Percentiles rank a stretch among this genome's conserved stretches.
Evolutionary conservation across 2,888 invertebrate species (phyloP).

Genomic region (Acanthoscelides obtectus): DNA sequence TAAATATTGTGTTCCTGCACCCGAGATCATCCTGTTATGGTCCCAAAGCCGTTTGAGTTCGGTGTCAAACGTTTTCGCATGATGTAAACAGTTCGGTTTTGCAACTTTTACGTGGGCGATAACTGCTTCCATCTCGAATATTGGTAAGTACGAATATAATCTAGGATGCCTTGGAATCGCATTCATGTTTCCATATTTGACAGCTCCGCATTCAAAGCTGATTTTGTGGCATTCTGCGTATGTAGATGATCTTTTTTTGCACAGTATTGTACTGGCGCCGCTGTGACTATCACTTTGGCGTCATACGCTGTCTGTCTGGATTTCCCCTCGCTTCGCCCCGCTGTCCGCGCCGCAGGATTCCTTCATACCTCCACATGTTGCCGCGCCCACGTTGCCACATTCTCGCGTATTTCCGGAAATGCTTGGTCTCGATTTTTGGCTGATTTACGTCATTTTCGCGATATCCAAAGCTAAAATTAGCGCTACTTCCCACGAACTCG

Average conservation of each 20-base stretch:
- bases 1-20: constrained; percentile 21
- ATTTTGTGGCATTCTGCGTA: background rate
- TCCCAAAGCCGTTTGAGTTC: background rate
- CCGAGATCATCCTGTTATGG: background rate
- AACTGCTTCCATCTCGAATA: constrained; percentile 19
- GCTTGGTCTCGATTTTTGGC: background rate
- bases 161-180: background rate
- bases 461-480: background rate
- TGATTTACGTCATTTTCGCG: background rate
- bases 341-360: constrained; percentile 36
- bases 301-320: constrained; percentile 47
- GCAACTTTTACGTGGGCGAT: constrained; percentile 27
- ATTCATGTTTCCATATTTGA: background rate
- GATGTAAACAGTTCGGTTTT: constrained; percentile 28
- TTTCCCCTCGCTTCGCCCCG: constrained; percentile 37
- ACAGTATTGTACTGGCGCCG: constrained; percentile 49
- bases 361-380: constrained; percentile 31
- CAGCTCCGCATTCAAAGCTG: background rate
- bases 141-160: background rate
- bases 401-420: background rate
- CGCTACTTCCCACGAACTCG: background rate
- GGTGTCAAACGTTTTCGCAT: constrained; percentile 16
- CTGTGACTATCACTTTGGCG: constrained; percentile 49
- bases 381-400: constrained; percentile 17
- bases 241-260: constrained; percentile 36